Evolutionary conservation across 2,113 vertebrate genomes (phyloP), one percentile per base, ranked within the genome.

Genomic region (Rhinichthys klamathensis): DNA sequence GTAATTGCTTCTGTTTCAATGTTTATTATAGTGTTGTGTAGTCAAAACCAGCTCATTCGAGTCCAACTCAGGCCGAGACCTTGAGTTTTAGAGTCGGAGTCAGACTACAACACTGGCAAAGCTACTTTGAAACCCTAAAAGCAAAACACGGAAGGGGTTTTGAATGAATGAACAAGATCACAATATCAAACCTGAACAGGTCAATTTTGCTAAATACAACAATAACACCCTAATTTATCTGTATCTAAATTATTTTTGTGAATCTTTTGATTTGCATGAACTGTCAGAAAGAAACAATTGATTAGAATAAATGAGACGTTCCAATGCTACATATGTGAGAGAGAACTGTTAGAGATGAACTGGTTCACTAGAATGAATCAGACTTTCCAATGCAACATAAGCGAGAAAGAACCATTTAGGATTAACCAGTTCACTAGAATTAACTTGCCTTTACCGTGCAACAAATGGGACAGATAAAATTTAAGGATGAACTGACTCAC

Each of bases 1-100:
- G 98, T 99, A 76, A 89, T 60, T 11, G 35, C 21, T 30, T 35
- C 32, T 44, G n/a, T 18, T 70, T 35, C 23, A 54, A 1, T 72
- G 69, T 35, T 41, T 10, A 38, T 21, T 21, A 35, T 30, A 9
- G 54, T 61, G 23, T 11, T 60, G 10, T 60, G 10, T 11, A 21
- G 30, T 69, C 61, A 30, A 65, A 6, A 8, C 61, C 61, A 56
- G 18, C 18, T 30, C 4, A 6, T 65, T 30, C 15, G 25, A 30
- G 25, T 30, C 61, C 12, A 12, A 65, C 2, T 15, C 32, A 35
- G 4, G 15, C n/a, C 0, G 11, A 61, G n/a, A 30, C 12, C 12
- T 15, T 63, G 25, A 63, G 2, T 65, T 6, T 65, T 32, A 16
- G 27, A 65, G 13, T 65, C 6, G 0, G 13, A 13, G 13, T 32